phyloP scores from a whole-genome alignment of 1,140 invertebrate genomes.

The Leptoteleia sp. region DNA sequence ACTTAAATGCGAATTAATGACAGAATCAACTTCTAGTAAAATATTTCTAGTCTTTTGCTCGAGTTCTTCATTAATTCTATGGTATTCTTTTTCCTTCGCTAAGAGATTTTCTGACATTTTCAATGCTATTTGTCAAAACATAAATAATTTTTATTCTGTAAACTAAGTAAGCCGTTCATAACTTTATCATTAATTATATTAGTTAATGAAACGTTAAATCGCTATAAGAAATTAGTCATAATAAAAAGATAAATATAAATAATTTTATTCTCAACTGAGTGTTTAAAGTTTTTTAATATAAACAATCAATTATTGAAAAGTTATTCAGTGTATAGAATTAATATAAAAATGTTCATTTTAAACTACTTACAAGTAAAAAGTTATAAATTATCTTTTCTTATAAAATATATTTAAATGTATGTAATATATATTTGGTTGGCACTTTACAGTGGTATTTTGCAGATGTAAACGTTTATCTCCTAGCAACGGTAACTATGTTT shows the following conservation, averaged over 20 bases:
- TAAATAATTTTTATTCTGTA: not conserved
- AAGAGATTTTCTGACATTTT: constrained; percentile 52
- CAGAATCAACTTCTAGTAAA: constrained; percentile 79
- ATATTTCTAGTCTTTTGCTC: constrained; percentile 78
- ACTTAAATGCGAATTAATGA: constrained; percentile 69
- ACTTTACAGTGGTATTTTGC: not conserved
- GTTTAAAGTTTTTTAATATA: too few relatives aligned
- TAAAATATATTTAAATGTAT: not conserved
- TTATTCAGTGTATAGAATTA: too few relatives aligned
- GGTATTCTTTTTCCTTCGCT: constrained; percentile 80
- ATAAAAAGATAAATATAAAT: too few relatives aligned
- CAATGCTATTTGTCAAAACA: not conserved
- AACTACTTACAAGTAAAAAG: not conserved
- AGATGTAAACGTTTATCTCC: not conserved
- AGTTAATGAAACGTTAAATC: too few relatives aligned
- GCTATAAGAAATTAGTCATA: too few relatives aligned
- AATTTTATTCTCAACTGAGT: too few relatives aligned
- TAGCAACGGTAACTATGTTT: constrained; percentile 18
- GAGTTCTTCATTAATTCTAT: constrained; percentile 80
- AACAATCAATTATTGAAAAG: too few relatives aligned
- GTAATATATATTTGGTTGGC: not conserved
- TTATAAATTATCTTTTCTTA: not conserved
- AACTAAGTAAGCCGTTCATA: not conserved
- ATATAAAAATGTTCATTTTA: too few relatives aligned
- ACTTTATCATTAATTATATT: not conserved